Base-by-base conservation (phyloP, 2,797 vertebrate genomes). In the Alcedo quadribrachys region DNA sequence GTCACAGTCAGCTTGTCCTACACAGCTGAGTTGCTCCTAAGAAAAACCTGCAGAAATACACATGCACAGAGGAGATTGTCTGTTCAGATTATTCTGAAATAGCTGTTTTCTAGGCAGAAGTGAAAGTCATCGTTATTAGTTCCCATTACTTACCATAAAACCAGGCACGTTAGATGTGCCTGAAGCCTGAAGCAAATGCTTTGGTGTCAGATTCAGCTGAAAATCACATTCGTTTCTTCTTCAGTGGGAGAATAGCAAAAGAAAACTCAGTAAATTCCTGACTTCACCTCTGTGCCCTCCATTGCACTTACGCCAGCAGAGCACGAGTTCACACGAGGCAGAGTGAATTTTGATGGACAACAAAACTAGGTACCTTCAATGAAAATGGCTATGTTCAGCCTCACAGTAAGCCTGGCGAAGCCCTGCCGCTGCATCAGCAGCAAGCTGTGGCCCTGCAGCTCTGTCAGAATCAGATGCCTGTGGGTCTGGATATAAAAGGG, bases 71-170 rank as follows among this genome's bases (percentile, higher is more conserved):
- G 75, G 51, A 87, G 54, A 83, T 2, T 37, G 48, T 63, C 3
- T 19, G 42, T 40, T 88, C 18, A 57, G 77, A 88, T 91, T 85
- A 77, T 88, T 92, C 85, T 96, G 89, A 95, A 95, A 92, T 91
- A 91, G 70, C 77, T 92, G 74, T 89, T 95, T 94, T 66, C 82
- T 88, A 92, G 85, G 74, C 82, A 90, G 89, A 94, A 81, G 91
- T 84, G 91, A 93, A 91, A 81, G 83, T 89, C 85, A 84, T 83
- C 25, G 45, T 93, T 95, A 95, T 95, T 95, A 95, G 89, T 69
- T 95, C 57, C 87, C 80, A 96, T 89, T 87, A 95, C 82, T 96
- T 94, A 94, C 92, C 74, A 95, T 92, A 95, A 95, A 95, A 81
- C 67, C 77, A 91, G 87, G 74, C 77, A 85, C 2, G 12, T 94